Evolutionary conservation across 2,797 vertebrate genomes (phyloP).

Genomic region (Anisognathus igniventris): DNA sequence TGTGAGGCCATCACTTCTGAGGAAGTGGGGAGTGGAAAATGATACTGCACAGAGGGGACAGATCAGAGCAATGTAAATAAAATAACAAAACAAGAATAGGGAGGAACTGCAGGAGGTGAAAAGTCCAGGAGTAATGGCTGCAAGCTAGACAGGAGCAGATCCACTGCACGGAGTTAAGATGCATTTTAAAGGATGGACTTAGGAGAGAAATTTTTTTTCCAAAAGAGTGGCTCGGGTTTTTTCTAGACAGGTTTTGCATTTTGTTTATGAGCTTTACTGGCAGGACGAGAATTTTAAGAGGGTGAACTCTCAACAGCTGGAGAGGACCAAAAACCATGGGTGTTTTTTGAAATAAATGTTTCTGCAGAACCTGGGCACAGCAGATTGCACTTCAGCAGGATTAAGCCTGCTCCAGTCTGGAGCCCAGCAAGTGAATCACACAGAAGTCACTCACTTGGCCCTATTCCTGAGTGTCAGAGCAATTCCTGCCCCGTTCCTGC

Average conservation of each 20-base stretch:
- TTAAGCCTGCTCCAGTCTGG: not conserved
- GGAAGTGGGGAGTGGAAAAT: not conserved
- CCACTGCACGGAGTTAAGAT: not conserved
- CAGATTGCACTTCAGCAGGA: not conserved
- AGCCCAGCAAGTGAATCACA: not conserved
- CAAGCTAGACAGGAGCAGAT: not conserved
- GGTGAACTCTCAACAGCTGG: not conserved
- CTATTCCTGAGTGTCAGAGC: not conserved
- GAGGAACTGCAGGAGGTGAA: not conserved
- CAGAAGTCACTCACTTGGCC: not conserved
- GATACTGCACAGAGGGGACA: not conserved
- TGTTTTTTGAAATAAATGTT: not conserved
- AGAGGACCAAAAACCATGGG: not conserved
- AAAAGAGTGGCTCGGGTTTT: rapidly evolving
- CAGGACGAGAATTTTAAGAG: not conserved
- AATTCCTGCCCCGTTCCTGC: not conserved
- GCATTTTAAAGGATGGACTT: not conserved
- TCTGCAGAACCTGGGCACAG: not conserved
- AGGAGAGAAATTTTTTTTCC: not conserved
- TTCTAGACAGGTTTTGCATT: not conserved
- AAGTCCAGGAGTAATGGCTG: not conserved
- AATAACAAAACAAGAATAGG: not conserved
- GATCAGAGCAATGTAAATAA: constrained; percentile 4
- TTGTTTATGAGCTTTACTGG: not conserved
- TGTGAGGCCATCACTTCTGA: not conserved